A percentile compares a stretch with the other conserved stretches of the same genome.
phyloP scores from a whole-genome alignment of 2,113 vertebrate species.

The Rhadina sibilatrix region DNA sequence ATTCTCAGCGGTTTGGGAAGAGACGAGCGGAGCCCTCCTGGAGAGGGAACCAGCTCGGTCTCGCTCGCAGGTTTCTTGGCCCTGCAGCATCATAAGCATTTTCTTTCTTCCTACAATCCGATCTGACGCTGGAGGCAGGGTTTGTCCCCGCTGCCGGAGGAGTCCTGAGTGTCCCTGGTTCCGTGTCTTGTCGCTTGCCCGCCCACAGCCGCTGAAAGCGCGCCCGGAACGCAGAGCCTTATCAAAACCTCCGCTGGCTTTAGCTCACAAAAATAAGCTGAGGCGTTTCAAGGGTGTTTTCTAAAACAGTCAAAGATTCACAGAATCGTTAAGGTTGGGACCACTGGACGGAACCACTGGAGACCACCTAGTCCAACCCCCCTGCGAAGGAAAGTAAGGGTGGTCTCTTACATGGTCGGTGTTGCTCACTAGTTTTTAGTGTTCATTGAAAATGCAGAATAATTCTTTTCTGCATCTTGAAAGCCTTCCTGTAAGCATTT shows the following conservation, averaged over 20 bases:
- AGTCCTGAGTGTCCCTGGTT: fast-evolving
- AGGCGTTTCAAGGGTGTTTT: background rate
- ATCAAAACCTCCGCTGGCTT: background rate
- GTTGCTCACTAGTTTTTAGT: fast-evolving
- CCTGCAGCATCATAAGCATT: fast-evolving
- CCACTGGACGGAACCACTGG: background rate
- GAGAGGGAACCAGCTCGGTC: fast-evolving
- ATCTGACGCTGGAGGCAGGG: background rate
- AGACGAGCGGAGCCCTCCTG: fast-evolving
- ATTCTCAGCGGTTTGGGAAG: fast-evolving
- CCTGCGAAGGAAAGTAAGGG: too few species aligned
- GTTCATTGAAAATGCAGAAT: background rate
- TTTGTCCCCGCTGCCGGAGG: too few species aligned
- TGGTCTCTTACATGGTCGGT: fast-evolving
- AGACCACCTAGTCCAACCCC: too few species aligned
- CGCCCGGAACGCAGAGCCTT: fast-evolving
- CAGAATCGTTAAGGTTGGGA: too few species aligned
- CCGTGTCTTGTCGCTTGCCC: fast-evolving
- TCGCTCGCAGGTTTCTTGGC: background rate
- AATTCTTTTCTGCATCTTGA: fast-evolving
- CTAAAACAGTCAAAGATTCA: background rate
- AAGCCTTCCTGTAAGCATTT: background rate
- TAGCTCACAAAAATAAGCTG: background rate
- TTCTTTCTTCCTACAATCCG: fast-evolving
- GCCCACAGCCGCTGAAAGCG: fast-evolving